Conservation (phyloP, 2,888 invertebrate genomes). For the Pegoplata infirma region DNA sequence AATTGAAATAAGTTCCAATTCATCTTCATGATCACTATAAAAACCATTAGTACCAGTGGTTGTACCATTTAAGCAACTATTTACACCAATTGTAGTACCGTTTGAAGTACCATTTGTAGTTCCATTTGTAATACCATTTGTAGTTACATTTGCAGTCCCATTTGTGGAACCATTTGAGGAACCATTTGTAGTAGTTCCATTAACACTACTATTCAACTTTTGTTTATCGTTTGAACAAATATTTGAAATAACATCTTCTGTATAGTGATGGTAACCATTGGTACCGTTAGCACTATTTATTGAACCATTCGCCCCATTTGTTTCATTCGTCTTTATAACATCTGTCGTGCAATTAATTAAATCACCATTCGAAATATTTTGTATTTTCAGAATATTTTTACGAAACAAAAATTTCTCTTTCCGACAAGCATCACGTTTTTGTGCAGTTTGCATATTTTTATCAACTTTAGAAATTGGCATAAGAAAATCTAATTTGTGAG, state of each 20-base stretch:
- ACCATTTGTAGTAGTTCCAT: constrained; percentile 35
- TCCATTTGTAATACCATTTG: constrained; percentile 1
- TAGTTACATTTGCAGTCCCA: too few species aligned
- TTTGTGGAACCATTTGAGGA: too few species aligned
- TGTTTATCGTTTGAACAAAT: constrained; percentile 55
- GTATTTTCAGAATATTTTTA: too few species aligned
- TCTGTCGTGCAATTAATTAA: constrained; percentile 98
- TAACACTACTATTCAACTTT: constrained; percentile 38
- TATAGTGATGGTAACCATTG: too few species aligned
- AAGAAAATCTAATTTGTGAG: too few species aligned
- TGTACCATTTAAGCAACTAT: not conserved
- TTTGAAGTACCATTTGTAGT: not conserved
- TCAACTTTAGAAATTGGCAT: too few species aligned
- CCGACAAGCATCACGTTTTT: too few species aligned
- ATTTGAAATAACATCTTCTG: constrained; percentile 84
- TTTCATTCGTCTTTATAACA: constrained; percentile 85
- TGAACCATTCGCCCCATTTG: too few species aligned
- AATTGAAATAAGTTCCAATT: constrained; percentile 89
- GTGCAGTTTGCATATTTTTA: too few species aligned
- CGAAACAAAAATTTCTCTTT: too few species aligned
- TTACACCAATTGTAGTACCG: not conserved
- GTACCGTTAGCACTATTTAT: too few species aligned
- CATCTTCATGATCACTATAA: constrained; percentile 73
- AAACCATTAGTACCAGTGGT: constrained; percentile 66
- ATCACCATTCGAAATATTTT: constrained; percentile 98